These are phyloP conservation scores for Echinarachnius parma DNA, from an alignment of 53 echinoderm and acorn worm species.

Conservation along the genomic window DNA sequence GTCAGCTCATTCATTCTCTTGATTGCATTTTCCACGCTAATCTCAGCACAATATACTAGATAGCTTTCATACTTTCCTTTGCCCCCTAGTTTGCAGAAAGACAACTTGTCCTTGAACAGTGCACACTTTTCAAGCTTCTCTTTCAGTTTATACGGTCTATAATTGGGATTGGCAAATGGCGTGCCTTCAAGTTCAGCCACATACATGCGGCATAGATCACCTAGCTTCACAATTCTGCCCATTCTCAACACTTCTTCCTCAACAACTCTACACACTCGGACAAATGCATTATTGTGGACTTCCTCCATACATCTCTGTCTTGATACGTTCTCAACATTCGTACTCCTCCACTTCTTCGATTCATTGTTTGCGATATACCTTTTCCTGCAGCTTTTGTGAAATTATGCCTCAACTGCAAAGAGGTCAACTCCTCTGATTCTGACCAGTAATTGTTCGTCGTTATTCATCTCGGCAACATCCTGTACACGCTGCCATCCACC, in stretches of 20 bases:
- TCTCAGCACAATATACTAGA: conserved; percentile 41
- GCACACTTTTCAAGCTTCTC: neutral
- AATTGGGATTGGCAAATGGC: conserved; percentile 15
- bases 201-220: conserved; percentile 5
- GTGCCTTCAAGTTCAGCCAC: neutral
- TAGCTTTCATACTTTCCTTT: conserved; percentile 12
- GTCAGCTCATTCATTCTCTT: conserved; percentile 16
- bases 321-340: neutral
- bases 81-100: too few relatives aligned
- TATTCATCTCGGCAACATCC: neutral
- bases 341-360: too few relatives aligned
- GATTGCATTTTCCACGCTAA: conserved; percentile 19
- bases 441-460: too few relatives aligned
- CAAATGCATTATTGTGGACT: conserved; percentile 15
- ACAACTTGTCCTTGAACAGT: too few relatives aligned
- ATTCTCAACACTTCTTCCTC: neutral
- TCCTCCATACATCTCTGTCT: conserved; percentile 3
- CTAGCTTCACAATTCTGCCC: neutral
- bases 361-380: too few relatives aligned
- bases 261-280: neutral
- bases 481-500: too few relatives aligned
- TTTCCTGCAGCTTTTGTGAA: conserved; percentile 13
- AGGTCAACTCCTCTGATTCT: conserved; percentile 41
- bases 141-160: conserved; percentile 26
- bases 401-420: conserved; percentile 49